A percentile compares a stretch with the other conserved stretches of the same genome.
These are phyloP conservation scores for Chanos chanos DNA, from an alignment of 2,797 vertebrate genomes.

Conservation along the genomic window DNA sequence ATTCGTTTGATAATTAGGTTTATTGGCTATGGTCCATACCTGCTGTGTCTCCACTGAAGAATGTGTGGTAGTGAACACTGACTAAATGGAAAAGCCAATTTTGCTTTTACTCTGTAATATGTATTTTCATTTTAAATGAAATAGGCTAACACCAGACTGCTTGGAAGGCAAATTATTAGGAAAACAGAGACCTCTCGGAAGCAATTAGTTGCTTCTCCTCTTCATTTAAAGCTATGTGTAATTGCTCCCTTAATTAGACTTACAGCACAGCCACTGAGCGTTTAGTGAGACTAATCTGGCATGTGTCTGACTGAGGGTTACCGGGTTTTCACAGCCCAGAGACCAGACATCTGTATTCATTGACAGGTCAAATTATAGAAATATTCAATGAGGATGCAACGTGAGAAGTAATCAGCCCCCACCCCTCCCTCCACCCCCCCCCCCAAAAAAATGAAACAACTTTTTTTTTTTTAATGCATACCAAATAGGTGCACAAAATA, in stretches of 20 bases:
- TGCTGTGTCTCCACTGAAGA: background rate
- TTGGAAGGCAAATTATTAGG: conserved; percentile 35
- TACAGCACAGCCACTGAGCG: conserved; percentile 20
- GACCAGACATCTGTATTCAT: conserved; percentile 18
- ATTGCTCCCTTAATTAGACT: conserved; percentile 43
- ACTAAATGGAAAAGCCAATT: conserved; percentile 5
- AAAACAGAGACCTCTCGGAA: conserved; percentile 40
- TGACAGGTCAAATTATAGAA: too few relatives aligned
- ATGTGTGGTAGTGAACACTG: background rate
- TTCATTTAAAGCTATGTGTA: conserved; percentile 42
- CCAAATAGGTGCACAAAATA: too few relatives aligned
- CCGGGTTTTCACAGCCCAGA: conserved; percentile 19
- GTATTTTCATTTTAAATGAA: conserved; percentile 39
- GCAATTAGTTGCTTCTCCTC: conserved; percentile 43
- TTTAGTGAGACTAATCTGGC: conserved; percentile 27
- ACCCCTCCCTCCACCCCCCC: too few relatives aligned
- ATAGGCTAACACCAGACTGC: conserved; percentile 22
- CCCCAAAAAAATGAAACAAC: too few relatives aligned
- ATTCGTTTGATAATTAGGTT: conserved; percentile 22
- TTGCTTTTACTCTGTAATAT: conserved; percentile 11
- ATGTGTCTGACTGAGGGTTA: conserved; percentile 30
- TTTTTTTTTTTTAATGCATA: too few relatives aligned
- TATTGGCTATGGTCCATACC: conserved; percentile 19
- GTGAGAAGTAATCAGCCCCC: too few relatives aligned
- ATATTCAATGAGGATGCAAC: too few relatives aligned